Base-by-base conservation (phyloP, 2,113 vertebrate species). In the Procapra przewalskii region DNA sequence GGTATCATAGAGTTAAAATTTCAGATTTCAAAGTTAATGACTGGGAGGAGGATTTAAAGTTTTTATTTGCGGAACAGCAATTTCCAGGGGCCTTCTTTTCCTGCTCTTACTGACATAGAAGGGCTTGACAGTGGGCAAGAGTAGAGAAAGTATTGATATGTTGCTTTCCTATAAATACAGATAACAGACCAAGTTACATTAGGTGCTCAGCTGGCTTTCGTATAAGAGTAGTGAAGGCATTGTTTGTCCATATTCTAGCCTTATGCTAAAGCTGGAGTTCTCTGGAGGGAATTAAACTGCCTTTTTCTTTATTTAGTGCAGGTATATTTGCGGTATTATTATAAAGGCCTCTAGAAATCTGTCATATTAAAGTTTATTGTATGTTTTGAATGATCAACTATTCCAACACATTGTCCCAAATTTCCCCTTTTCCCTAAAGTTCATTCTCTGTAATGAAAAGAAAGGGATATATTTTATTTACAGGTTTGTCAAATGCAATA, bases 401-500 rank as follows among this genome's bases (percentile, higher is more conserved):
- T 87, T 90, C 27, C 19, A 5, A 64, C 43, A 9, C 36, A 54
- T 59, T 71, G 40, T 40, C 5, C 67, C 85, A 17, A 59, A 59
- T 80, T 14, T 3, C 1, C 3, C 90, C 36, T 27, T 97, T 94
- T 94, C 80, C 52, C 31, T 96, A 16, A 48, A 79, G 29, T 27
- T 88, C 36, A 88, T 92, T 97, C 75, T 10, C 50, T 86, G 33
- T 93, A 94, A 96, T 88, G 52, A 67, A 93, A 43, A 36, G 27
- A 21, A 79, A 88, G 86, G 16, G 1, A 4, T 59, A 79, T 3
- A 71, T 57, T 86, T 57, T 91, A 54, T 93, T 95, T 97, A 50
- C 62, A 59, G 55, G 27, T 98, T 98, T 98, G 83, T 98, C 36
- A 17, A 90, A 87, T 48, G 33, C 62, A 98, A 62, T 90, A 89